Evolutionary conservation across 2,113 vertebrate genomes (phyloP).

Genomic region (Salvator merianae): DNA sequence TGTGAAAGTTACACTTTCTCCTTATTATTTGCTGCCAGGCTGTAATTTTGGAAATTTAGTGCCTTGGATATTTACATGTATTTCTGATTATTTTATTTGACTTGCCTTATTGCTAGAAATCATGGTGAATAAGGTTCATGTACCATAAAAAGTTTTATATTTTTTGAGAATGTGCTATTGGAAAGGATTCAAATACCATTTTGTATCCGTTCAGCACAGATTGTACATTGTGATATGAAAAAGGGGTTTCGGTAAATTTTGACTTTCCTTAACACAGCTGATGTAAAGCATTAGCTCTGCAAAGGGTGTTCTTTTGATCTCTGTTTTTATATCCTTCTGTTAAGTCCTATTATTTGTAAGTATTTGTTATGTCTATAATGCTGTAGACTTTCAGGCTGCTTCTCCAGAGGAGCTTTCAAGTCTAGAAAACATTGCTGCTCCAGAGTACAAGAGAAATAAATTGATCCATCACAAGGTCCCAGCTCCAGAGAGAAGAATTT

Average conservation of each 20-base stretch:
- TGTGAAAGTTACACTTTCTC: no score
- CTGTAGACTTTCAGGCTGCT: not conserved
- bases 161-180: not conserved
- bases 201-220: not conserved
- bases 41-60: no score
- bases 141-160: not conserved
- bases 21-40: no score
- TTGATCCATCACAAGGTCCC: no score
- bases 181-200: not conserved
- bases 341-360: not conserved
- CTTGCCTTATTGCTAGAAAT: not conserved
- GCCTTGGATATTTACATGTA: no score
- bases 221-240: not conserved
- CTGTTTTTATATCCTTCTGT: not conserved
- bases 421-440: accelerated
- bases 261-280: accelerated
- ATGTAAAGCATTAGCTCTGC: not conserved
- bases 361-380: not conserved
- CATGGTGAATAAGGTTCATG: not conserved
- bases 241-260: not conserved
- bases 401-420: not conserved
- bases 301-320: not conserved
- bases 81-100: not conserved
- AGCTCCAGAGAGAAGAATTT: not conserved
- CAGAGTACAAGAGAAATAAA: not conserved